Evolutionary conservation across 1,140 invertebrate species (phyloP).

Genomic region (Parapsyche elsis): DNA sequence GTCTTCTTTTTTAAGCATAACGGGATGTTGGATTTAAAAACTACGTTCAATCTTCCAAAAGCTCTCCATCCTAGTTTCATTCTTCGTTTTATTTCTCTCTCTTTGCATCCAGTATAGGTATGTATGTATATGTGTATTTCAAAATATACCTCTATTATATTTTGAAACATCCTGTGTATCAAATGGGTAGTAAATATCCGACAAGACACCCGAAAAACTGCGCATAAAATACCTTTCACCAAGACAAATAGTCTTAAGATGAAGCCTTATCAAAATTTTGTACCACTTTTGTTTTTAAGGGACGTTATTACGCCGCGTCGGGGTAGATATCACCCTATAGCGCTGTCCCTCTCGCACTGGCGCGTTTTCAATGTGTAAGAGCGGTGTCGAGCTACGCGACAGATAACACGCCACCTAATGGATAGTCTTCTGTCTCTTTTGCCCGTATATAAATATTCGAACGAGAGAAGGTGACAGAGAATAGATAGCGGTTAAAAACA

Average conservation of each 20-base stretch:
- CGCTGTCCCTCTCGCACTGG: not conserved
- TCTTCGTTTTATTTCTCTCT: no score
- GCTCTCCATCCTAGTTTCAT: no score
- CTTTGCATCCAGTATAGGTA: no score
- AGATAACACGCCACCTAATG: no score
- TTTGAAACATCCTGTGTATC: no score
- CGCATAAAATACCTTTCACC: conserved; percentile 31
- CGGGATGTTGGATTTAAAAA: no score
- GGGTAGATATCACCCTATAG: not conserved
- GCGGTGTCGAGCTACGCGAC: not conserved
- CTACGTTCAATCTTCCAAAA: no score
- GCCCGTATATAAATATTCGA: not conserved
- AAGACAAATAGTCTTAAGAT: conserved; percentile 42
- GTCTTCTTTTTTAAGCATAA: no score
- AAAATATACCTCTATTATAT: no score
- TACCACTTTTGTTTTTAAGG: conserved; percentile 42
- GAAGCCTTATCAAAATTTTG: conserved; percentile 41
- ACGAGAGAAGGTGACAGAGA: not conserved
- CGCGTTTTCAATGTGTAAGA: not conserved
- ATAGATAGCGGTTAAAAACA: not conserved
- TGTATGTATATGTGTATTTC: no score
- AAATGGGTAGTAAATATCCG: conserved; percentile 9
- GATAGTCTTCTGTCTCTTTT: not conserved
- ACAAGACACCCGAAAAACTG: not conserved
- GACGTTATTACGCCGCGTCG: conserved; percentile 30